Evolutionary conservation across 2,113 vertebrate genomes (phyloP).

Genomic region (Amblyopsis rosae): DNA sequence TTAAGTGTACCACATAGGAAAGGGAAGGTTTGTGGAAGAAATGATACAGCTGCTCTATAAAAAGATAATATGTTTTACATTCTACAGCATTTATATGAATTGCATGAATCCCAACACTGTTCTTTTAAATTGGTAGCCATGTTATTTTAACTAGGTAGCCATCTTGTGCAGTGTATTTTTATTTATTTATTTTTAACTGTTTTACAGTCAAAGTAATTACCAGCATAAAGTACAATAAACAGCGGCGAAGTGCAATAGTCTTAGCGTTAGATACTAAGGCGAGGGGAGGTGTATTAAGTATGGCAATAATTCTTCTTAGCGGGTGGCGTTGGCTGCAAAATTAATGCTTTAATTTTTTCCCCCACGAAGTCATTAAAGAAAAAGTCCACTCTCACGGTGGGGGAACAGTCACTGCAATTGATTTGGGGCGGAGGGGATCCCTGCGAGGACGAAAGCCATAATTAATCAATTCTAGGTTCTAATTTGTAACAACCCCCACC

Average conservation of each 20-base stretch:
- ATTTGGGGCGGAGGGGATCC: slow-evolving; percentile 48
- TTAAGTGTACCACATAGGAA: not conserved
- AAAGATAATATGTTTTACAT: too few species aligned
- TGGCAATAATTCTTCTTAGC: slow-evolving; percentile 69
- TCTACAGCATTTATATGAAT: too few species aligned
- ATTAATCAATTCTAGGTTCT: slow-evolving; percentile 63
- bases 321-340: slow-evolving; percentile 55
- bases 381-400: slow-evolving; percentile 51
- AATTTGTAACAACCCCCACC: slow-evolving; percentile 52
- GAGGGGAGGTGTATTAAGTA: slow-evolving; percentile 49
- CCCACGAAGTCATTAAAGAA: slow-evolving; percentile 64
- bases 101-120: too few species aligned
- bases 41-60: not conserved
- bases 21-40: not conserved
- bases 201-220: slow-evolving; percentile 38
- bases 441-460: slow-evolving; percentile 43
- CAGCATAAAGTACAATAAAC: slow-evolving; percentile 23
- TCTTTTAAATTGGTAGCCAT: too few species aligned
- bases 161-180: not conserved
- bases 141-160: not conserved
- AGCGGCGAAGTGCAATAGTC: slow-evolving; percentile 39
- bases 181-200: slow-evolving; percentile 1
- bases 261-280: slow-evolving; percentile 33
- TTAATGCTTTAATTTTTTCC: slow-evolving; percentile 59
- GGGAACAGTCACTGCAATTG: slow-evolving; percentile 61